Percentiles rank a stretch among this genome's conserved stretches.
Evolutionary conservation across 2,113 vertebrate genomes (phyloP).

Genomic region (Etheostoma cragini): DNA sequence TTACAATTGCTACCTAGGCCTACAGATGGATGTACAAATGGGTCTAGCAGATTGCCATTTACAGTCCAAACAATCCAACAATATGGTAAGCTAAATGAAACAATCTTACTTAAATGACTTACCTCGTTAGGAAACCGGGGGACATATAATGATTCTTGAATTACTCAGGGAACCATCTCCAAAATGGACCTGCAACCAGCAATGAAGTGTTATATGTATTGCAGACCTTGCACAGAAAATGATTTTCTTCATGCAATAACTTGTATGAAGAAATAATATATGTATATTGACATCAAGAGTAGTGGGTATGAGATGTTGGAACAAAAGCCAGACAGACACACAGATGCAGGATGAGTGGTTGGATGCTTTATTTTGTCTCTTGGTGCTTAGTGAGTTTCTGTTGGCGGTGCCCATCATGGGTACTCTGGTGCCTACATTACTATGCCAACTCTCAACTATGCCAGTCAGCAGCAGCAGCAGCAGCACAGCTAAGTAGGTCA

Average conservation of each 20-base stretch:
- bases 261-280: no score
- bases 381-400: conserved; percentile 25
- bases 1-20: conserved; percentile 11
- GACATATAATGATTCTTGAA: conserved; percentile 8
- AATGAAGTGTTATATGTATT: background rate
- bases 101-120: conserved; percentile 31
- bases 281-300: conserved; percentile 1
- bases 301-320: background rate
- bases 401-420: conserved; percentile 49
- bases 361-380: conserved; percentile 4
- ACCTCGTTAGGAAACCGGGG: conserved; percentile 15
- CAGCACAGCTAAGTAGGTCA: conserved; percentile 79
- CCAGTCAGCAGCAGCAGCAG: conserved; percentile 69
- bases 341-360: conserved; percentile 12
- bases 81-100: conserved; percentile 44
- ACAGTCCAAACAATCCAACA: conserved; percentile 36
- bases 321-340: background rate
- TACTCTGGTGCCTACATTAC: conserved; percentile 56
- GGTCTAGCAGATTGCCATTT: conserved; percentile 46
- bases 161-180: background rate
- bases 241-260: background rate
- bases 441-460: conserved; percentile 66
- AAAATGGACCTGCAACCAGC: background rate
- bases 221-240: background rate
- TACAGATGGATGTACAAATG: conserved; percentile 55